Conservation (phyloP, 2,797 vertebrate species). For the Premnoplex brunnescens region DNA sequence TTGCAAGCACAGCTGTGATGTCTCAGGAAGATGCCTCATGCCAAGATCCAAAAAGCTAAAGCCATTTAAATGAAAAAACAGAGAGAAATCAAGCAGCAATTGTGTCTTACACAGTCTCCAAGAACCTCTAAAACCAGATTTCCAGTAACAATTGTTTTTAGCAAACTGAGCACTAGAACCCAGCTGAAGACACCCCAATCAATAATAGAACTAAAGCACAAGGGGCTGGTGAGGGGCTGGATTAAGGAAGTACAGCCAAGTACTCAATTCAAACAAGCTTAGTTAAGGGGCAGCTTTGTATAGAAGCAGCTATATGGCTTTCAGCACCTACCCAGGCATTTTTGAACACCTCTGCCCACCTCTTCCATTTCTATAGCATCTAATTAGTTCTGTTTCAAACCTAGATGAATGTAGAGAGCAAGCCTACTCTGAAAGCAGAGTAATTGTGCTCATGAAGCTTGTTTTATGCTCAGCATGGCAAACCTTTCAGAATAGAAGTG, state of each 20-base stretch:
- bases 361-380: background rate
- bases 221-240: background rate
- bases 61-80: background rate
- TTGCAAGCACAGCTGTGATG: background rate
- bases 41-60: background rate
- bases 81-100: background rate
- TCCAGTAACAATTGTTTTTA: background rate
- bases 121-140: background rate
- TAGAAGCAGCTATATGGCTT: background rate
- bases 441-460: background rate
- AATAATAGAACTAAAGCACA: background rate
- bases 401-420: background rate
- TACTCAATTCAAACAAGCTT: background rate
- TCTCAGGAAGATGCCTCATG: background rate
- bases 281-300: background rate
- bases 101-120: background rate
- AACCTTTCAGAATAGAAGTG: background rate
- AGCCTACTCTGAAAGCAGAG: background rate
- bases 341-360: background rate
- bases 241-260: background rate
- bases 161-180: background rate
- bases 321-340: background rate
- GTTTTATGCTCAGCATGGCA: background rate
- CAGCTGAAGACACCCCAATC: background rate
- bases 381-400: background rate